Evolutionary conservation across 2,113 vertebrate genomes (phyloP).

Genomic region (Muntiacus reevesi): DNA sequence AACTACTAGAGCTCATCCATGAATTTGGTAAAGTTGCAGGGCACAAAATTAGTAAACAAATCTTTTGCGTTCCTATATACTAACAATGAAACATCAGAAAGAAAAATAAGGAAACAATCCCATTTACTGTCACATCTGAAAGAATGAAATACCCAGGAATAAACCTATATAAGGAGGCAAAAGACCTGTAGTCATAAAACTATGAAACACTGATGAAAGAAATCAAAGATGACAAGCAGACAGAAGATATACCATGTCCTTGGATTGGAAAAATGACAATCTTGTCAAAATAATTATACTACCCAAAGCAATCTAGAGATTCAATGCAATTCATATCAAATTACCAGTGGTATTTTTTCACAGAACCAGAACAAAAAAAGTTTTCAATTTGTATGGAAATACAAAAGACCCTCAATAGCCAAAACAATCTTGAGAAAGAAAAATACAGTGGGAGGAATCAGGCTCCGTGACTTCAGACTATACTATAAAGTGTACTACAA

Average conservation of each 20-base stretch:
- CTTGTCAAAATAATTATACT: background rate
- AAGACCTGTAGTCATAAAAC: background rate
- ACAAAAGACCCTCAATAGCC: background rate
- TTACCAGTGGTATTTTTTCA: background rate
- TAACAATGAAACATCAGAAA: background rate
- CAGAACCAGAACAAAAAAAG: background rate
- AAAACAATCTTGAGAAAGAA: too few species aligned
- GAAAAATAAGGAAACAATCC: background rate
- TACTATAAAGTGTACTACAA: too few species aligned
- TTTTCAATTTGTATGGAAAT: background rate
- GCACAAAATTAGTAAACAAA: background rate
- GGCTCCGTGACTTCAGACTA: too few species aligned
- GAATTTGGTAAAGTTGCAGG: background rate
- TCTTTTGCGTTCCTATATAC: background rate
- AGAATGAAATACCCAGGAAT: background rate
- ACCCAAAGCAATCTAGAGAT: background rate
- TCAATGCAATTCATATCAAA: background rate
- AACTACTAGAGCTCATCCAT: background rate
- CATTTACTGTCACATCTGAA: background rate
- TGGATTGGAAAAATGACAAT: background rate
- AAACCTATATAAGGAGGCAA: background rate
- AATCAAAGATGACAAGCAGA: background rate
- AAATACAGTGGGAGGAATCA: too few species aligned
- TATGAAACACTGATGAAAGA: background rate
- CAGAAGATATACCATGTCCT: background rate